These are phyloP conservation scores for Hemistola chrysoprasaria DNA, from an alignment of 2,888 invertebrate species.

Conservation along the genomic window DNA sequence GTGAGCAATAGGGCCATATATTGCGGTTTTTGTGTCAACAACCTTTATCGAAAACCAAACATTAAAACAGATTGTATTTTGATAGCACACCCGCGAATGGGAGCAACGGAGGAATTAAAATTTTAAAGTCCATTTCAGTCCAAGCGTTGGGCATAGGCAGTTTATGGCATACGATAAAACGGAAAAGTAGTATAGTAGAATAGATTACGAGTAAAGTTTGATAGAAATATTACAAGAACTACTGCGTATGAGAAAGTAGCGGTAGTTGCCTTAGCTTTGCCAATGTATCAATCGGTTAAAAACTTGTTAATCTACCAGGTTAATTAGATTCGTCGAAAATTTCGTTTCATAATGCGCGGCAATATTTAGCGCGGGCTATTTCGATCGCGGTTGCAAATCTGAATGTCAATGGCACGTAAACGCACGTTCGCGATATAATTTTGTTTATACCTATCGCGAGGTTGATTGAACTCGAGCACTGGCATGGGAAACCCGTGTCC, in stretches of 20 bases:
- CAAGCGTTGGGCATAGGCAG: conserved; percentile 9
- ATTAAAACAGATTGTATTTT: conserved; percentile 30
- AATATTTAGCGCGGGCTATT: conserved; percentile 52
- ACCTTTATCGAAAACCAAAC: conserved; percentile 33
- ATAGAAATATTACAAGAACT: too few species aligned
- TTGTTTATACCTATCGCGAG: conserved; percentile 48
- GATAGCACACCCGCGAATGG: conserved; percentile 25
- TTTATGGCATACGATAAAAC: conserved; percentile 13
- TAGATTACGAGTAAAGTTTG: conserved; percentile 4
- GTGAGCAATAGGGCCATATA: conserved; percentile 14
- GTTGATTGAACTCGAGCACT: conserved; percentile 55
- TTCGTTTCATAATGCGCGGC: conserved; percentile 36
- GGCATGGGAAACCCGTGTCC: conserved; percentile 39
- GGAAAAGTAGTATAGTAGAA: conserved; percentile 8
- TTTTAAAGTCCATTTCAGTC: conserved; percentile 17
- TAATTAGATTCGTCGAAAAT: conserved; percentile 36
- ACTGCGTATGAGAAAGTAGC: too few species aligned
- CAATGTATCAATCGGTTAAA: background rate
- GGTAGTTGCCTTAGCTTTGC: too few species aligned
- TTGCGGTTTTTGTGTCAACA: conserved; percentile 32
- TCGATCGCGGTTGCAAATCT: conserved; percentile 47
- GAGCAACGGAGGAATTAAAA: conserved; percentile 17
- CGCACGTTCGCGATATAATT: conserved; percentile 48
- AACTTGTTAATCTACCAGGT: conserved; percentile 14
- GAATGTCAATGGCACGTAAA: conserved; percentile 74